phyloP scores from a whole-genome alignment of 2,797 vertebrate species.

The Tamandua tetradactyla region DNA sequence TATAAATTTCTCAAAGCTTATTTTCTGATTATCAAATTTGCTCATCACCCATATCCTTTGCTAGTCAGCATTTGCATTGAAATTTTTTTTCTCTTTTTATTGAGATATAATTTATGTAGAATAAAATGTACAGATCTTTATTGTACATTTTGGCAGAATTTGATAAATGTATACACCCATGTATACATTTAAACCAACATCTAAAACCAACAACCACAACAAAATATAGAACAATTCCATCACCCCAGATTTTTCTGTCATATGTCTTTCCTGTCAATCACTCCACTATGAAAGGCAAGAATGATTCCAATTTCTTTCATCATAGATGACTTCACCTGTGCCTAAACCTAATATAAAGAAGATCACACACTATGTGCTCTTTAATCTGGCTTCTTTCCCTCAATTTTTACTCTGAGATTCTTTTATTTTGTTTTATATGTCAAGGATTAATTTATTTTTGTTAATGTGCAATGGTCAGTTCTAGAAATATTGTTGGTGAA shows the following conservation, averaged over 20 bases:
- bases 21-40: neutral
- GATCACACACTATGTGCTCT: rapidly evolving
- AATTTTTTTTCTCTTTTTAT: neutral
- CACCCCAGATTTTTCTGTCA: neutral
- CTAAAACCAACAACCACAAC: neutral
- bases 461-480: neutral
- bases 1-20: neutral
- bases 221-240: neutral
- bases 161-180: neutral
- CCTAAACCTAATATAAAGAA: neutral
- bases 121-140: neutral
- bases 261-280: neutral
- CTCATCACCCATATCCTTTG: neutral
- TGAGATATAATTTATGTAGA: neutral
- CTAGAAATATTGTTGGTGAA: too few relatives aligned
- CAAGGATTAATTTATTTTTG: neutral
- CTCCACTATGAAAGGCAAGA: neutral
- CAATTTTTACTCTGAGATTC: neutral
- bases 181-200: too few relatives aligned
- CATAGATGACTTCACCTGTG: neutral
- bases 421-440: neutral
- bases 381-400: neutral
- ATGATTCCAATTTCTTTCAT: neutral
- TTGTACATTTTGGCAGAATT: neutral
- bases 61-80: neutral